A percentile compares a stretch with the other conserved stretches of the same genome.
phyloP scores from a whole-genome alignment of 2,797 vertebrate species.

The Pseudochromis fuscus region DNA sequence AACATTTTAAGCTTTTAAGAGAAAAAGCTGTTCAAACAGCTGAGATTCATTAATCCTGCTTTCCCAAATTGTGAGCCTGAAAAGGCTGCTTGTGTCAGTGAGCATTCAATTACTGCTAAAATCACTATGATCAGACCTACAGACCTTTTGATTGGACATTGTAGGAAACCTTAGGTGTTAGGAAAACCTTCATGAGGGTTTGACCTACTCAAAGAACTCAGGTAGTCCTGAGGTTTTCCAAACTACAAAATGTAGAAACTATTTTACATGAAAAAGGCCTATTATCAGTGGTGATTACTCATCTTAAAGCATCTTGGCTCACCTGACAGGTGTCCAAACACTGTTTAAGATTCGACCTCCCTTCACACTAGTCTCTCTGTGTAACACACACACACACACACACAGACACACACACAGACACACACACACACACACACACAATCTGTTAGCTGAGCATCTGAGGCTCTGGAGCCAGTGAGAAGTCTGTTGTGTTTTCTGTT shows the following conservation, averaged over 20 bases:
- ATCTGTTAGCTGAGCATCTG: constrained; percentile 56
- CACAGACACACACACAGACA: constrained; percentile 25
- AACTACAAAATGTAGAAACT: neutral
- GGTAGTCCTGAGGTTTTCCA: neutral
- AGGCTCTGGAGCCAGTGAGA: constrained; percentile 48
- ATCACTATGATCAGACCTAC: constrained; percentile 13
- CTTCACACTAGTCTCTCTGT: constrained; percentile 3
- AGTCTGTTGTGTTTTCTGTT: constrained; percentile 67
- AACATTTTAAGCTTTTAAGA: constrained; percentile 51
- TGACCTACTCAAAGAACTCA: neutral
- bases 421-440: constrained; percentile 23
- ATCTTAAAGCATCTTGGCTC: neutral
- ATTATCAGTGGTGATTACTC: neutral
- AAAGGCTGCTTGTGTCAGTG: constrained; percentile 49
- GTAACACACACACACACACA: constrained; percentile 13
- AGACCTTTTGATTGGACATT: neutral
- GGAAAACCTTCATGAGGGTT: neutral
- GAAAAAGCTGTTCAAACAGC: constrained; percentile 48
- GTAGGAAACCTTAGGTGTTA: neutral
- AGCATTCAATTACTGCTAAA: constrained; percentile 1
- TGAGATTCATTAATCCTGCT: constrained; percentile 46
- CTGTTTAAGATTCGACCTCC: neutral
- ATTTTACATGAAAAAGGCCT: neutral
- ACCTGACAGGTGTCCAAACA: neutral
- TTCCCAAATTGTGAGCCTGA: constrained; percentile 41